Base-by-base conservation (phyloP, 2,113 vertebrate genomes). In the Chlorocebus sabaeus region DNA sequence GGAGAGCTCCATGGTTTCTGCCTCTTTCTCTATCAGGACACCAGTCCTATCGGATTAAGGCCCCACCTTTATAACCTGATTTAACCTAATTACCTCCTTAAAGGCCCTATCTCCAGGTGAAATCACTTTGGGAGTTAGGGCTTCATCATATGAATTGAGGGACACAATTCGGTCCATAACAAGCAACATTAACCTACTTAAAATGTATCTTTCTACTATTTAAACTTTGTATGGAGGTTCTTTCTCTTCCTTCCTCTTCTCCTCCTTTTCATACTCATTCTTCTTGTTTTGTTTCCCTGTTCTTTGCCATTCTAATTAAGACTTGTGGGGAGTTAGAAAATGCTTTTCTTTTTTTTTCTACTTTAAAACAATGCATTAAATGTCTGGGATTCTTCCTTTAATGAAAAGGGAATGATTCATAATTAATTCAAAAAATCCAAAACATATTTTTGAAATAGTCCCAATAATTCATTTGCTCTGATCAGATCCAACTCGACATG, bases 401-500 rank as follows among this genome's bases (percentile, higher is more conserved):
- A 95, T 64, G 68, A 48, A 93, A 95, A 86, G 14, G 20, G n/a
- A 87, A 93, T 59, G 27, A 61, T 40, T 72, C 55, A 83, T n/a
- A 67, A 70, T 86, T 87, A 90, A 79, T 45, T 48, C 59, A 43
- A 32, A 95, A 95, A 92, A 95, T 32, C 40, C 23, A 72, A 85
- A 95, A 90, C 55, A 45, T 30, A 50, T 86, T 96, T 96, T 95
- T 57, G 64, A 87, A 88, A 92, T 17, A 88, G 50, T 48, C 32
- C 68, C 52, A 83, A 55, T 59, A 81, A 72, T 76, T 97, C 32
- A 23, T 96, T 92, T 84, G n/a, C 27, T 88, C 43, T 72, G 52
- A 84, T 43, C 32, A 78, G n/a, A 87, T 81, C 23, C 84, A 95
- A 64, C 8, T 61, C 38, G 30, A 89, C 68, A 72, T 38, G 38